Evolutionary conservation across 2,113 vertebrate genomes (phyloP), one percentile per base, ranked within the genome.

Genomic region (Cygnus atratus): DNA sequence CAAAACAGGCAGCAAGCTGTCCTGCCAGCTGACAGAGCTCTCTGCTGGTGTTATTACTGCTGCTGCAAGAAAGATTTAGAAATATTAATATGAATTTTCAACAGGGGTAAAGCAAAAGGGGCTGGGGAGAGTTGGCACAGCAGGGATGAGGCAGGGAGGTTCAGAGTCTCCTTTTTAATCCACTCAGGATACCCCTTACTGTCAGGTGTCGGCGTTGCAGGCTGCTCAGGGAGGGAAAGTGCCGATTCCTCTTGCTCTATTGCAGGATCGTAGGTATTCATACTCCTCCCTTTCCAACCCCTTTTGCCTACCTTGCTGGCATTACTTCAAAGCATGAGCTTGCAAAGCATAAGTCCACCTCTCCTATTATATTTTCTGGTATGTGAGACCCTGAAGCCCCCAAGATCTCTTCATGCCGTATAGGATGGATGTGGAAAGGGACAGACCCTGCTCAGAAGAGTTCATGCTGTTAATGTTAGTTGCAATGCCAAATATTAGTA

Each of bases 31-130:
- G 1, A 13, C 7, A 15, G 84, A 90, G 41, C 57, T 90, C 91
- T 89, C 87, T 76, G 70, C 88, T 85, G 76, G 48, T 79, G 37
- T 90, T 94, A 50, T 65, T 95, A 48, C 87, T 93, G 35, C 58
- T 84, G 70, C 71, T 91, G 76, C 91, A 89, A 41, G 54, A 95
- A 94, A 71, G 25, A 26, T 82, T 96, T 93, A 84, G 88, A 97
- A 93, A 88, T 95, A 52, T 87, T 85, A 57, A 66, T 58, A 52
- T 28, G 70, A 82, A 80, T 80, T 92, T 96, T 93, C 79, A 84
- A 17, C 43, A 65, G 65, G 3, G 46, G 43, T 63, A 78, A 95
- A 75, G 12, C 77, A 77, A 93, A 84, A 78, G 33, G 35, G 25
- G 88, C 29, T 74, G 71, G 75, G 71, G 57, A 90, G 88, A 94